Percentiles rank a stretch among this genome's conserved stretches.
phyloP scores from a whole-genome alignment of 2,797 vertebrate genomes.

The Etheostoma perlongum region DNA sequence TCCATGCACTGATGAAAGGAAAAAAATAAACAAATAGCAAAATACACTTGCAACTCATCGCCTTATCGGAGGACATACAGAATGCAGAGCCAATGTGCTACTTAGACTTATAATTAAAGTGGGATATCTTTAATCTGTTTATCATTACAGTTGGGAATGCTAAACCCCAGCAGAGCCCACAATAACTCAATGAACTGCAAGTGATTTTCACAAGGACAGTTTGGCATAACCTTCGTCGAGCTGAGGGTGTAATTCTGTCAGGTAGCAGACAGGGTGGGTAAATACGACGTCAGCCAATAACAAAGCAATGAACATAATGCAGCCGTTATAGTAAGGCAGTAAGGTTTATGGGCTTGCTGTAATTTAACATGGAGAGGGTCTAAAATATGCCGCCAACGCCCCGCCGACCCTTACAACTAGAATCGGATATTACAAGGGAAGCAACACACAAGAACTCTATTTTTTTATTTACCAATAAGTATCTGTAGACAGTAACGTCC shows the following conservation, averaged over 20 bases:
- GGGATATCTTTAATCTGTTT: slow-evolving; percentile 37
- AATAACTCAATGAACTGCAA: slow-evolving; percentile 23
- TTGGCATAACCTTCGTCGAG: slow-evolving; percentile 62
- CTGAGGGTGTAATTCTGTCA: slow-evolving; percentile 69
- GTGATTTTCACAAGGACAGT: slow-evolving; percentile 67
- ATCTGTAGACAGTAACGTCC: not conserved
- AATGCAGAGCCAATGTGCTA: not conserved
- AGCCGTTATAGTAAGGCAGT: slow-evolving; percentile 22
- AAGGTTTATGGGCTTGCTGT: slow-evolving; percentile 43
- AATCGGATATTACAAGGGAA: slow-evolving; percentile 14
- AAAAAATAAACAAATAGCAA: slow-evolving; percentile 20
- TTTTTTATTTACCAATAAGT: not conserved
- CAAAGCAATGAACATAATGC: slow-evolving; percentile 32
- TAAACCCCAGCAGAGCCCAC: slow-evolving; percentile 29
- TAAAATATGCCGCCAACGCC: slow-evolving; percentile 31
- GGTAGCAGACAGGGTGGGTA: slow-evolving; percentile 48
- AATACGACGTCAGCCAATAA: slow-evolving; percentile 52
- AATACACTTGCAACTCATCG: slow-evolving; percentile 15
- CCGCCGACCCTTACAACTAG: slow-evolving; percentile 6
- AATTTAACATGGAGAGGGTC: slow-evolving; percentile 50
- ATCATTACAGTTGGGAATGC: slow-evolving; percentile 11
- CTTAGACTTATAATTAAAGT: slow-evolving; percentile 26
- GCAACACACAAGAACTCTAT: not conserved
- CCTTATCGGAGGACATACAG: slow-evolving; percentile 15
- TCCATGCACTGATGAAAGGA: slow-evolving; percentile 16